Evolutionary conservation across 1,140 invertebrate species (phyloP).

Genomic region (Lepidurus packardi): DNA sequence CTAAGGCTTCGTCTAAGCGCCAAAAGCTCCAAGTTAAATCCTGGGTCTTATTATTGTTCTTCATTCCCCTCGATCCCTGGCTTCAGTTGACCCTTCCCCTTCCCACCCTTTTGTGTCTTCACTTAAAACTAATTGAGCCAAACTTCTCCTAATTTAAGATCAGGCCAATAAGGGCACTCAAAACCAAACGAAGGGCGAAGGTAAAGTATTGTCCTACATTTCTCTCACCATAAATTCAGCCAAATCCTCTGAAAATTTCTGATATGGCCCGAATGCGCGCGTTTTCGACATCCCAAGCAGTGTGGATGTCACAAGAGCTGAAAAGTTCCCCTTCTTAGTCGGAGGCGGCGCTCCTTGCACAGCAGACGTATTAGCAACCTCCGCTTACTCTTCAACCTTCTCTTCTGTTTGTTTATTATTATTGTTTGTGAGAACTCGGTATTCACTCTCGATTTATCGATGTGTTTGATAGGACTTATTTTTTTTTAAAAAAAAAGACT

Average conservation of each 20-base stretch:
- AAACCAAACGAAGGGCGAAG: neutral
- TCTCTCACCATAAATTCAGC: neutral
- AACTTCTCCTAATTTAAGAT: neutral
- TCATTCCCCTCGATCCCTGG: neutral
- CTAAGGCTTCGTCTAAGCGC: neutral
- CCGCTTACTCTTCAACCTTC: neutral
- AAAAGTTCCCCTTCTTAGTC: conserved; percentile 1
- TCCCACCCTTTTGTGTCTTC: neutral
- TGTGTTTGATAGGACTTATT: neutral
- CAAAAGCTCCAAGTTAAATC: neutral
- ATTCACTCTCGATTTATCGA: neutral
- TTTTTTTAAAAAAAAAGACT: neutral
- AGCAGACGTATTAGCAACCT: neutral
- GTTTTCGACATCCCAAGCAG: neutral
- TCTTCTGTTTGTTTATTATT: conserved; percentile 1
- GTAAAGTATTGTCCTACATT: neutral
- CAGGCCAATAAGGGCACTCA: neutral
- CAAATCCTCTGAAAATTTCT: neutral
- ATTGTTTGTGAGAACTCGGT: neutral
- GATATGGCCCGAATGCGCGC: neutral
- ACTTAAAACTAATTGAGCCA: neutral
- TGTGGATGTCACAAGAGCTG: neutral
- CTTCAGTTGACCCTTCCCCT: neutral
- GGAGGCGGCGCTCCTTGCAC: conserved; percentile 8
- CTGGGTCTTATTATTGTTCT: neutral